Conservation (phyloP, 2,888 invertebrate species). For the Lamellibrachia columna region DNA sequence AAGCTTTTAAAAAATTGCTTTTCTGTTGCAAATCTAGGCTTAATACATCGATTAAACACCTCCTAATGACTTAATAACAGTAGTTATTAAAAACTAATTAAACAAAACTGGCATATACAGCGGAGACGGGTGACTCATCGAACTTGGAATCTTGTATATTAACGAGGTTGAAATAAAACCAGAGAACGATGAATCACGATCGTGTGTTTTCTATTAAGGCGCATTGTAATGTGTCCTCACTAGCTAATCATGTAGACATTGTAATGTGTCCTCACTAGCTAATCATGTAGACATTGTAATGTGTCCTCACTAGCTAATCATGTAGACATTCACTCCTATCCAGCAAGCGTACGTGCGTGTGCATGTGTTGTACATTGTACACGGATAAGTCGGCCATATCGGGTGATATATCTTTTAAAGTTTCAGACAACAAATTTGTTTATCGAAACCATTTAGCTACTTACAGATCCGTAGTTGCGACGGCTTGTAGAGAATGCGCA, state of each 20-base stretch:
- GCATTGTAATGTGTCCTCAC: neutral
- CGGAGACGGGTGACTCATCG: neutral
- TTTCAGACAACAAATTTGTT: neutral
- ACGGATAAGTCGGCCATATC: neutral
- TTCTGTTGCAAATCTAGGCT: neutral
- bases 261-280: neutral
- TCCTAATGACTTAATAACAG: too few species aligned
- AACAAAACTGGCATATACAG: neutral
- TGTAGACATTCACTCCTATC: neutral
- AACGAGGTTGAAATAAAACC: neutral
- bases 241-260: neutral
- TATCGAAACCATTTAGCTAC: neutral
- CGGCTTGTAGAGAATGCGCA: neutral
- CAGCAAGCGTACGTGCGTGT: neutral
- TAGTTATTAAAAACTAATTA: too few species aligned
- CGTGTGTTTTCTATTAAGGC: neutral
- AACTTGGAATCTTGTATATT: neutral
- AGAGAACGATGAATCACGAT: neutral
- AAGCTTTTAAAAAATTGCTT: too few species aligned
- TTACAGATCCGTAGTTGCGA: neutral
- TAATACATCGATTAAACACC: neutral
- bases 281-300: neutral
- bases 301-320: neutral
- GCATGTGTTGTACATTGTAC: neutral
- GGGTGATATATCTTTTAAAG: too few species aligned